Base-by-base conservation (phyloP, 2,888 invertebrate genomes). In the Hyposoter didymator region DNA sequence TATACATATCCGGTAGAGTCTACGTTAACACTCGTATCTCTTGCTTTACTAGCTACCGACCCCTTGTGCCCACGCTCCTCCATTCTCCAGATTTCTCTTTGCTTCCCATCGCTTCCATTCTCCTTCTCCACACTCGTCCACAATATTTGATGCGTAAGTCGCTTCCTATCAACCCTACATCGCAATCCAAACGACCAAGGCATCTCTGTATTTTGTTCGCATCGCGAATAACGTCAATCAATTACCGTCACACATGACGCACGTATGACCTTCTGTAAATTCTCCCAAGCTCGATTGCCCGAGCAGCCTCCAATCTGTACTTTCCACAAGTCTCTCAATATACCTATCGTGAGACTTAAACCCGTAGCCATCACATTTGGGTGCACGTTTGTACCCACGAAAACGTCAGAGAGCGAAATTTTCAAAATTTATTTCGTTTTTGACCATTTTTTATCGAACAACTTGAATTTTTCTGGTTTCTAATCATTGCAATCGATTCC, bases 221-320 rank as follows among this genome's bases (percentile, higher is more conserved):
- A 62, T 81, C 81, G 49, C 76, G 75, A 81, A 69, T 78, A 84
- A 78, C 59, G 81, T 84, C 84, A 81, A 84, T 84, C 84, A 84
- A 84, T 39, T 72, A 39, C 32, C 12, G 12, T 43, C 49, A 73
- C 39, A 73, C 45, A 39, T 55, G 67, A 78, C 62, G 49, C 39
- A 14, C 39, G 10, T 67, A 84, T 62, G 49, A 52, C 4, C 17
- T 75, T 47, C 14, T 7, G 49, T 4, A 22, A 55, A 49, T 66
- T 47, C 70, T 52, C 17, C 43, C 22, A 47, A 80, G 80, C 39
- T 80, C n/a, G 35, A 55, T 32, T 35, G 22, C 39, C 19, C 17
- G 1, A 14, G 28, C 14, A 43, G 22, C 4, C 5, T 52, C 17
- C 14, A 28, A 28, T 14, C 5, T 59, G 1, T 59, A 32, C 1